Conservation (phyloP, 2,113 vertebrate genomes). For the Crocuta crocuta region DNA sequence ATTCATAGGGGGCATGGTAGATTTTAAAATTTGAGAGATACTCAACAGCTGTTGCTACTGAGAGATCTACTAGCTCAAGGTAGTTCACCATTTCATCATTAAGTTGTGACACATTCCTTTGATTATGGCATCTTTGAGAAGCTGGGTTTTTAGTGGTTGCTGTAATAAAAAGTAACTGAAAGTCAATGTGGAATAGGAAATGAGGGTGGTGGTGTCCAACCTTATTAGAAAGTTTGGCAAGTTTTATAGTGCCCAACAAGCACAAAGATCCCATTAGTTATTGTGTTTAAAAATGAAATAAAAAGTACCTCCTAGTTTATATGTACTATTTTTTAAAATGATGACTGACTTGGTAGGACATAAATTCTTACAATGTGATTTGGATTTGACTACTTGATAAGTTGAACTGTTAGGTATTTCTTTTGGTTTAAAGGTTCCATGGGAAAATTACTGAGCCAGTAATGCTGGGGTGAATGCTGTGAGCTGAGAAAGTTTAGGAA, state of each 20-base stretch:
- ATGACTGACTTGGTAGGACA: background rate
- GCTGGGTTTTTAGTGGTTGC: background rate
- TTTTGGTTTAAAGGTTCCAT: background rate
- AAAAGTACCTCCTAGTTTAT: conserved; percentile 9
- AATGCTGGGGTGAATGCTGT: background rate
- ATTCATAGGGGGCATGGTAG: background rate
- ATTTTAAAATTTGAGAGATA: conserved; percentile 23
- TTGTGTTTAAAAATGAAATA: background rate
- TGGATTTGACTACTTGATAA: conserved; percentile 20
- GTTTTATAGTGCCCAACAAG: background rate
- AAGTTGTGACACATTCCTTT: background rate
- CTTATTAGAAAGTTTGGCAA: background rate
- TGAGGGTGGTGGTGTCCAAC: background rate
- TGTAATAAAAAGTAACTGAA: conserved; percentile 19
- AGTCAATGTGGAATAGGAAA: background rate
- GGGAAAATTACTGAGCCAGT: background rate
- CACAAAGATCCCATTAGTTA: background rate
- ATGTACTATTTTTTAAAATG: conserved; percentile 2
- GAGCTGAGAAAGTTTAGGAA: background rate
- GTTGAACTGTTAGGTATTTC: background rate
- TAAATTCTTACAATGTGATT: background rate
- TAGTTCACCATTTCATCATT: background rate
- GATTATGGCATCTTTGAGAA: conserved; percentile 29
- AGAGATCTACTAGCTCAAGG: background rate
- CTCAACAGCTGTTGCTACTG: background rate